Percentiles rank a stretch among this genome's conserved stretches.
Conservation (phyloP, 1,140 invertebrate species). For the Bicyclus anynana region DNA sequence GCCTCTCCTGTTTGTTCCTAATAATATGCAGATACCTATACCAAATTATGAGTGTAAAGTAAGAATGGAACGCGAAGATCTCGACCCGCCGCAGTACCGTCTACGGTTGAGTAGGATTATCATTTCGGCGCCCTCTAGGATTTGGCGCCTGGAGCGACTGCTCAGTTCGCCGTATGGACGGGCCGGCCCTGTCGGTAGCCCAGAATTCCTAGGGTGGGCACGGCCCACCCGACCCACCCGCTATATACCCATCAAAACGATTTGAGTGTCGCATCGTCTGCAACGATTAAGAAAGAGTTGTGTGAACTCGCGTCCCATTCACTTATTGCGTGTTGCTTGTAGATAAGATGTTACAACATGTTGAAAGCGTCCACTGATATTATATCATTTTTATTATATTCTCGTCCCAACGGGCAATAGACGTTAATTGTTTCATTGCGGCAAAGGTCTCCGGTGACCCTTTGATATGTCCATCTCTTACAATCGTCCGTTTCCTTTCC, state of each 20-base stretch:
- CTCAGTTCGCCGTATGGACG: too few relatives aligned
- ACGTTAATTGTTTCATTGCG: slow-evolving; percentile 5
- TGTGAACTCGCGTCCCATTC: slow-evolving; percentile 29
- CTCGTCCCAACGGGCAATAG: slow-evolving; percentile 6
- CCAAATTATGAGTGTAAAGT: too few relatives aligned
- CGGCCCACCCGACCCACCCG: too few relatives aligned
- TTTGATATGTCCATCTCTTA: slow-evolving; percentile 5
- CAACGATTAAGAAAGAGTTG: slow-evolving; percentile 17
- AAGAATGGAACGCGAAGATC: too few relatives aligned
- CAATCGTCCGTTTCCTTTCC: neutral
- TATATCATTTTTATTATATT: slow-evolving; percentile 29
- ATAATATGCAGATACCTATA: too few relatives aligned
- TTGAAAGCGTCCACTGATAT: slow-evolving; percentile 39
- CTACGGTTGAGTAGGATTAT: too few relatives aligned
- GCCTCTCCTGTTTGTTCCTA: too few relatives aligned
- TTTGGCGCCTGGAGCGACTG: too few relatives aligned
- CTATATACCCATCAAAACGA: neutral
- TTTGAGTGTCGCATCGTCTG: slow-evolving; percentile 7
- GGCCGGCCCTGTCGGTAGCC: too few relatives aligned
- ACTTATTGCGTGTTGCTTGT: slow-evolving; percentile 37
- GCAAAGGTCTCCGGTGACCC: slow-evolving; percentile 10
- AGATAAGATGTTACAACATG: slow-evolving; percentile 42
- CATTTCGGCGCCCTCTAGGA: too few relatives aligned
- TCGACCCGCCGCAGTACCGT: too few relatives aligned
- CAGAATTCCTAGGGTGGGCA: too few relatives aligned